phyloP scores from a whole-genome alignment of 2,888 invertebrate genomes.

The Sarcophaga caerulescens region DNA sequence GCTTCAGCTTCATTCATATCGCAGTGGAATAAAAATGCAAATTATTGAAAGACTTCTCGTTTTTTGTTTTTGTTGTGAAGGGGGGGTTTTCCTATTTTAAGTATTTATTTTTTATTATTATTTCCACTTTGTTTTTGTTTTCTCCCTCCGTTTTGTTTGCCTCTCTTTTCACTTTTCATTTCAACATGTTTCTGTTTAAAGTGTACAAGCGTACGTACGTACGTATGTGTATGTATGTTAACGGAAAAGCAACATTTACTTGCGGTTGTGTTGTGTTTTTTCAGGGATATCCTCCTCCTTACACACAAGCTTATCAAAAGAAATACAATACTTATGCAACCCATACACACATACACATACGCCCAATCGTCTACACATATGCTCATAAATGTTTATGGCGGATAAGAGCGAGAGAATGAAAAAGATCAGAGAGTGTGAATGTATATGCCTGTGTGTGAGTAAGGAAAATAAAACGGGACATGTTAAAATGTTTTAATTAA shows the following conservation, averaged over 20 bases:
- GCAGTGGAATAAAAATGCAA: constrained; percentile 64
- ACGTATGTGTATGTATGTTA: too few relatives aligned
- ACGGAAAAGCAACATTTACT: constrained; percentile 67
- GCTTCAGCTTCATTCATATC: constrained; percentile 46
- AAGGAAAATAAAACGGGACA: constrained; percentile 52
- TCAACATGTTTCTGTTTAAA: background rate
- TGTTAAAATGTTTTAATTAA: constrained; percentile 67
- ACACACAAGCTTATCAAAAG: constrained; percentile 60
- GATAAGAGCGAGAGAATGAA: too few relatives aligned
- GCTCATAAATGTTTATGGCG: too few relatives aligned
- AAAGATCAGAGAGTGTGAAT: too few relatives aligned
- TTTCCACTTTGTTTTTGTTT: constrained; percentile 30
- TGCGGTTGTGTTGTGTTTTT: constrained; percentile 64
- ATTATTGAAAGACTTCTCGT: constrained; percentile 61
- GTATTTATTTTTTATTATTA: constrained; percentile 17
- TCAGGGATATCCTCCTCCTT: constrained; percentile 49
- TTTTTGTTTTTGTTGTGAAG: background rate
- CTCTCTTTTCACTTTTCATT: background rate
- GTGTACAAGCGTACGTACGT: too few relatives aligned
- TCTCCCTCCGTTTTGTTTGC: constrained; percentile 10
- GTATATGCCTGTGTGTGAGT: background rate
- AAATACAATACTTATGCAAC: constrained; percentile 39
- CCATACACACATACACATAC: background rate
- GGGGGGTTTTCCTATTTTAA: constrained; percentile 37
- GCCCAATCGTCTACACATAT: too few relatives aligned